Percentiles rank a stretch among this genome's conserved stretches.
Conservation (phyloP, 2,113 vertebrate species). For the Fukomys damarensis region DNA sequence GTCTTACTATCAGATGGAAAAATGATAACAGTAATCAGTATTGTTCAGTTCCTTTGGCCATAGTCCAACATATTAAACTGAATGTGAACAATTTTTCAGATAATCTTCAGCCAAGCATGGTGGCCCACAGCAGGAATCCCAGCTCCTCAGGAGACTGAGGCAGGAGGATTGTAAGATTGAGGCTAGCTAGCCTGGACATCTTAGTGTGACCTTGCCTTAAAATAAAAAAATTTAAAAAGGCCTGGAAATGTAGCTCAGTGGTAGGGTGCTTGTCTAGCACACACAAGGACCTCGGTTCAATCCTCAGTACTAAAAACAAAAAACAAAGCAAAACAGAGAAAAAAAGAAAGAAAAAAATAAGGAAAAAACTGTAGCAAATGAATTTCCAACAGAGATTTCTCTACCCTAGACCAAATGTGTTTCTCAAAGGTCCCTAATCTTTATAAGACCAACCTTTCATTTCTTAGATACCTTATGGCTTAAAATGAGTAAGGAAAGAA, state of each 20-base stretch:
- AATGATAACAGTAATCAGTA: background rate
- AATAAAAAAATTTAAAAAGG: too few relatives aligned
- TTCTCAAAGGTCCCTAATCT: conserved; percentile 43
- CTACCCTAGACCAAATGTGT: background rate
- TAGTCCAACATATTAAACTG: conserved; percentile 2
- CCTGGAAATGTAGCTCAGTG: too few relatives aligned
- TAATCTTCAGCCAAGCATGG: background rate
- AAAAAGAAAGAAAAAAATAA: too few relatives aligned
- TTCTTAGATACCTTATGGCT: background rate
- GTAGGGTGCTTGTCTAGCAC: too few relatives aligned
- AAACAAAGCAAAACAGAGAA: background rate
- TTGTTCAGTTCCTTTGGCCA: background rate
- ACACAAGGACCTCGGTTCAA: background rate
- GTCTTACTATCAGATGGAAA: conserved; percentile 16
- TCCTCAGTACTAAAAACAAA: background rate
- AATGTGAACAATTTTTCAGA: conserved; percentile 24
- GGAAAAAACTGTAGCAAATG: background rate
- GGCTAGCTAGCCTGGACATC: background rate
- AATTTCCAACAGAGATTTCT: background rate
- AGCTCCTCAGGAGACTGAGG: background rate
- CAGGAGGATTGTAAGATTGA: background rate
- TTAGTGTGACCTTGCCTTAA: too few relatives aligned
- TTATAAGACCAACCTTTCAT: background rate
- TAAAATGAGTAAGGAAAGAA: background rate
- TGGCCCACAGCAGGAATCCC: background rate